Base-by-base conservation (phyloP, 1,140 invertebrate species). In the Leptoteleia sp. region DNA sequence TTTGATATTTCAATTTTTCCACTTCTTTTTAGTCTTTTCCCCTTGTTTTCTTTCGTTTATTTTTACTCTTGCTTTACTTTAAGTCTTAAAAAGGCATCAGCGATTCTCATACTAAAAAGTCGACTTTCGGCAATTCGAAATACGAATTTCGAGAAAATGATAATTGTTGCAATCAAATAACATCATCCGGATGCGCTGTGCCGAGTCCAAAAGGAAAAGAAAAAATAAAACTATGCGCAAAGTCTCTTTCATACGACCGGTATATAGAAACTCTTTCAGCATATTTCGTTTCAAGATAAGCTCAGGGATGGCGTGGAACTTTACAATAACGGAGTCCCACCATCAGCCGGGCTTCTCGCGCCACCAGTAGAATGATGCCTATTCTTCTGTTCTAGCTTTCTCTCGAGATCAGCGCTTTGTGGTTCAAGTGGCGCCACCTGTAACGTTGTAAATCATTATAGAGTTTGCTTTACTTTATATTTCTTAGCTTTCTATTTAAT, bases 311-410 rank as follows among this genome's bases (percentile, higher is more conserved):
- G 65, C 65, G 54, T 67, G 45, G 45, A 76, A 50, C 65, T 59
- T 67, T 35, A 65, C 40, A 70, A 40, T 71, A 62, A 62, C 35
- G 62, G 17, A 70, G 70, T 70, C 54, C 57, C 76, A 73, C 62
- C 76, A 11, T 70, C 64, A 65, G 76, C 57, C 50, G 22, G 57
- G 45, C 76, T 70, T 61, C 59, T 75, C 42, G 59, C 52, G 37
- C 47, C 65, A 67, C 59, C 77, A 79, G 59, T 79, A 71, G 64
- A 75, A 75, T 71, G 71, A 79, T 79, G 54, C 61, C 65, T 75
- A 71, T 61, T 64, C 62, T 75, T 72, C 71, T 62, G 55, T 77
- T 79, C 52, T 67, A 52, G 35, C 38, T 79, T 62, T 59, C 62
- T 79, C 57, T 57, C 48, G 37, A 19, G 61, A 52, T 64, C 59